These are phyloP conservation scores for Laspeyria flexula DNA, from an alignment of 2,888 invertebrate genomes.

Conservation along the genomic window DNA sequence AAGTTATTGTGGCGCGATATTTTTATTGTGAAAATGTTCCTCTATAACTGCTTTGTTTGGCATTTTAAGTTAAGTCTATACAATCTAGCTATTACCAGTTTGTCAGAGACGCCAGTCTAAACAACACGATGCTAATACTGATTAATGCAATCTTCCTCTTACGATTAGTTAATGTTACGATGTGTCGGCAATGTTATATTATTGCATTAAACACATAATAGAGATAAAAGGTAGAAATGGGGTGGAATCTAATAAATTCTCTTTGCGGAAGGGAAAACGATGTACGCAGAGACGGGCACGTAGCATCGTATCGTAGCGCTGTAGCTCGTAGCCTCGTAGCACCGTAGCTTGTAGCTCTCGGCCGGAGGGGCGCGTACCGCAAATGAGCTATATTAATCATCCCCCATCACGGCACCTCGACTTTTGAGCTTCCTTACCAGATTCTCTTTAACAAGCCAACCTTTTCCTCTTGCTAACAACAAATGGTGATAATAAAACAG, in stretches of 20 bases:
- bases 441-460: constrained; percentile 71
- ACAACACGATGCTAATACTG: constrained; percentile 43
- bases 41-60: too few relatives aligned
- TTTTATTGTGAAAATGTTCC: too few relatives aligned
- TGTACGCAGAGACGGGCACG: constrained; percentile 80
- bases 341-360: constrained; percentile 53
- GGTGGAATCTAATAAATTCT: constrained; percentile 82
- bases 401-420: constrained; percentile 77
- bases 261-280: constrained; percentile 82
- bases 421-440: constrained; percentile 77
- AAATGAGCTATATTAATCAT: constrained; percentile 86
- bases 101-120: background rate
- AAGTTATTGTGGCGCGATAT: too few relatives aligned
- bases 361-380: constrained; percentile 68
- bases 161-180: constrained; percentile 57
- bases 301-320: constrained; percentile 66
- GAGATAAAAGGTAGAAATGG: constrained; percentile 82
- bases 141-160: constrained; percentile 52
- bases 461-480: constrained; percentile 51
- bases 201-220: constrained; percentile 76
- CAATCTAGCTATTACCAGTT: constrained; percentile 11
- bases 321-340: constrained; percentile 40
- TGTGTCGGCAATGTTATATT: constrained; percentile 56
- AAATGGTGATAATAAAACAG: constrained; percentile 42
- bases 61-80: too few relatives aligned